phyloP scores from a whole-genome alignment of 30 jellyfish, hydroid and myxozoan species.

The Hydra vulgaris region DNA sequence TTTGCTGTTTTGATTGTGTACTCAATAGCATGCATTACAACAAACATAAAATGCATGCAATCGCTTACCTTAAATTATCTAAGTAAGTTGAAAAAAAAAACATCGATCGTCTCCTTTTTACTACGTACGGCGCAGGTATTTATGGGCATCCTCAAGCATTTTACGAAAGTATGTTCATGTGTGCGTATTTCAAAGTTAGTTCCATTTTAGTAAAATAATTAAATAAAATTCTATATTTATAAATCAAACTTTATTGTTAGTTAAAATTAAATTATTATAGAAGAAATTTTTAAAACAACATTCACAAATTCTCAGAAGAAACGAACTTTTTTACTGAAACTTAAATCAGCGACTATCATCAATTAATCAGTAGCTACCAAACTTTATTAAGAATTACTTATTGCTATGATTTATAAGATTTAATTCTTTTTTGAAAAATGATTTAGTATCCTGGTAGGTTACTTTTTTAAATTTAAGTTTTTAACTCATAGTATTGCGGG shows the following conservation, averaged over 20 bases:
- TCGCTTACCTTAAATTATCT: background rate
- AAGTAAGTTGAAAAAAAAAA: background rate
- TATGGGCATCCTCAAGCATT: slow-evolving; percentile 12
- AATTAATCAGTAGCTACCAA: too few species aligned
- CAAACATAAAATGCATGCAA: slow-evolving; percentile 5
- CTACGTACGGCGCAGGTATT: background rate
- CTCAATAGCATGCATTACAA: background rate
- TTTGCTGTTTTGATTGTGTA: background rate
- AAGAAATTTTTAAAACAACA: background rate
- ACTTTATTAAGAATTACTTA: too few species aligned
- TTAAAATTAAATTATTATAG: too few species aligned
- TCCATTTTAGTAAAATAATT: background rate
- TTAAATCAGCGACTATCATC: too few species aligned
- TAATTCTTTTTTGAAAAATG: too few species aligned
- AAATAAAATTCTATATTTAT: too few species aligned
- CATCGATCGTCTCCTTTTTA: background rate
- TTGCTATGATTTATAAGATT: too few species aligned
- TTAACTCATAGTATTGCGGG: too few species aligned
- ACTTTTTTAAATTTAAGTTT: too few species aligned
- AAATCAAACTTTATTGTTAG: too few species aligned
- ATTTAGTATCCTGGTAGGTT: too few species aligned
- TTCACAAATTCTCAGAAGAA: background rate
- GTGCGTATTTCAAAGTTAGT: background rate
- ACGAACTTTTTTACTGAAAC: background rate
- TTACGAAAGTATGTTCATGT: slow-evolving; percentile 1